phyloP scores from a whole-genome alignment of 2,888 invertebrate genomes.

The Calliphora vomitoria region DNA sequence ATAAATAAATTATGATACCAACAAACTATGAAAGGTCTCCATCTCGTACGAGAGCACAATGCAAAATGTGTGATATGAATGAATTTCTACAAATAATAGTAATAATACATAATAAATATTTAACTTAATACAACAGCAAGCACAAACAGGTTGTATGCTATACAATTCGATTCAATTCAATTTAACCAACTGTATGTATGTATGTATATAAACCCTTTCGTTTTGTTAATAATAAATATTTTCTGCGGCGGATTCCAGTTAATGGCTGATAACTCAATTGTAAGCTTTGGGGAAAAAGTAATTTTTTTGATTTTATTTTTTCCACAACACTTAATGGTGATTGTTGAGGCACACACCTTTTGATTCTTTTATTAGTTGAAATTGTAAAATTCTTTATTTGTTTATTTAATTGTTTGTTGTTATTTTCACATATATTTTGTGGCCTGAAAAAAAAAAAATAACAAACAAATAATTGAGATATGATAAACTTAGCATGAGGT shows the following conservation, averaged over 20 bases:
- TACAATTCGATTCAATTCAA: constrained; percentile 10
- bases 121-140: constrained; percentile 1
- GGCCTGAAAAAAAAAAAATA: no score
- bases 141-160: background rate
- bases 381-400: background rate
- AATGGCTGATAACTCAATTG: constrained; percentile 6
- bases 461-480: no score
- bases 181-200: background rate
- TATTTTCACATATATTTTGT: background rate
- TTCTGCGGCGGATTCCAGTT: background rate
- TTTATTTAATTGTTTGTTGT: background rate
- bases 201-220: background rate
- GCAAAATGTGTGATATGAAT: constrained; percentile 11
- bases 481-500: background rate
- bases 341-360: background rate
- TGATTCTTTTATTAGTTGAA: background rate
- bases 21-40: background rate
- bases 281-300: background rate
- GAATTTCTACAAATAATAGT: background rate
- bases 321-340: background rate
- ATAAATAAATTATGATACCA: constrained; percentile 35
- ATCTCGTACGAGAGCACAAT: background rate
- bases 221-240: constrained; percentile 11
- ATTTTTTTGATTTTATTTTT: background rate
- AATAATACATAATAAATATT: background rate